These are phyloP conservation scores for Epinephelus cyanopodus DNA, from an alignment of 2,113 vertebrate species.

Conservation along the genomic window DNA sequence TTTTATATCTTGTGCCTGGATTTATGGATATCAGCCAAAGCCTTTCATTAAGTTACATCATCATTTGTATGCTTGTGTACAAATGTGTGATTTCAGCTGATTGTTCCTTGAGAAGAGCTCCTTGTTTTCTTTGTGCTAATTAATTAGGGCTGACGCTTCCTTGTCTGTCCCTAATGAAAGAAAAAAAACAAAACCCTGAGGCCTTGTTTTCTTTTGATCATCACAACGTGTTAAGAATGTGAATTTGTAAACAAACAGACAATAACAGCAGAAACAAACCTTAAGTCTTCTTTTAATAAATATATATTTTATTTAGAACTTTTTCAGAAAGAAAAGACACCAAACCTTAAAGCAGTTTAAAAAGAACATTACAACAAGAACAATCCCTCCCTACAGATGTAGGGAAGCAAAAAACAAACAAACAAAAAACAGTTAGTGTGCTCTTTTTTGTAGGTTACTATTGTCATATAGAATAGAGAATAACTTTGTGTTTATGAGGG, in stretches of 20 bases:
- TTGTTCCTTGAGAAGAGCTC: not conserved
- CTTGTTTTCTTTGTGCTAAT: not conserved
- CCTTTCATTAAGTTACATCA: not conserved
- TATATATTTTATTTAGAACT: too few species aligned
- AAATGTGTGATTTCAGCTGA: not conserved
- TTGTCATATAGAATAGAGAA: too few species aligned
- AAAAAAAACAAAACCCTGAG: not conserved
- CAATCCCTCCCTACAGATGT: too few species aligned
- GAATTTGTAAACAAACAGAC: not conserved
- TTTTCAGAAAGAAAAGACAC: too few species aligned
- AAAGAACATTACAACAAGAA: too few species aligned
- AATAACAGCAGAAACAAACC: not conserved
- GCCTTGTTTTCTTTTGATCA: constrained; percentile 9
- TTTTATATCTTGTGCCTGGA: not conserved
- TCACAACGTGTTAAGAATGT: not conserved
- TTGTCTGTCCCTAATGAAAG: not conserved
- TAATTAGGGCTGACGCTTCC: not conserved
- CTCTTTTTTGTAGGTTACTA: too few species aligned
- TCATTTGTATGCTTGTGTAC: not conserved
- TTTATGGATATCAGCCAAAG: not conserved
- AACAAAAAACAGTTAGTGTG: too few species aligned
- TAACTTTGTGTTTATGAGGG: too few species aligned
- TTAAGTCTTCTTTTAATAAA: too few species aligned
- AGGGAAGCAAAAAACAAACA: too few species aligned
- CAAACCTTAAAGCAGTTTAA: too few species aligned